Percentiles rank a stretch among this genome's conserved stretches.
These are phyloP conservation scores for Octomys mimax DNA, from an alignment of 2,797 vertebrate genomes.

Conservation along the genomic window DNA sequence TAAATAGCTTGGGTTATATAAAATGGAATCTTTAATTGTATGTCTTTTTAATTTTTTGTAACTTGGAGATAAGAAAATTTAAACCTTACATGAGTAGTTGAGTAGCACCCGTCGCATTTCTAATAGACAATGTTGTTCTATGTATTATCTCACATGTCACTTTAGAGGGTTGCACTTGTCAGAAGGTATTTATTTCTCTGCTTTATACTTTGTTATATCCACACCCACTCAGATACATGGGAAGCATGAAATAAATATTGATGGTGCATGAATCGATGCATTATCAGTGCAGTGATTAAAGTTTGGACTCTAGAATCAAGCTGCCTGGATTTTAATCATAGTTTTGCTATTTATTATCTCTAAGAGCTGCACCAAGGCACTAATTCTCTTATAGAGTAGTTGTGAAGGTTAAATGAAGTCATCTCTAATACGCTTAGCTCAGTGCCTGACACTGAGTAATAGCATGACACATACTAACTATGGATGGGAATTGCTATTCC, in stretches of 20 bases:
- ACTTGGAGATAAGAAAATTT: conserved; percentile 41
- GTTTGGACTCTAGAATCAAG: neutral
- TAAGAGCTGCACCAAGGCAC: neutral
- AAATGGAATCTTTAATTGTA: conserved; percentile 31
- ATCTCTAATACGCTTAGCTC: neutral
- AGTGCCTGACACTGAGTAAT: neutral
- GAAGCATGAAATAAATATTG: conserved; percentile 44
- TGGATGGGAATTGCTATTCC: neutral
- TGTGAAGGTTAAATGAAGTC: conserved; percentile 39
- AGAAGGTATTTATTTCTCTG: conserved; percentile 34
- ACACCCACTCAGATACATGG: neutral
- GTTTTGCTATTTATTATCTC: conserved; percentile 46
- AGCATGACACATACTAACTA: conserved; percentile 4
- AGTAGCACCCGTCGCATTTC: conserved; percentile 11
- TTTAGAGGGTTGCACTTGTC: conserved; percentile 2
- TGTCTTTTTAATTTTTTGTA: neutral
- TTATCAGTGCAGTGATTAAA: neutral
- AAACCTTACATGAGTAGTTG: neutral
- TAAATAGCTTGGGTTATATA: conserved; percentile 38
- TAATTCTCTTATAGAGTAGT: neutral
- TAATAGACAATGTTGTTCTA: neutral
- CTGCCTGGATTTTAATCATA: neutral
- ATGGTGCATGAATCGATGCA: neutral
- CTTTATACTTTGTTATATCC: neutral
- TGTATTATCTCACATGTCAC: neutral